These are phyloP conservation scores for Merluccius polli DNA, from an alignment of 2,797 vertebrate genomes.

Conservation along the genomic window DNA sequence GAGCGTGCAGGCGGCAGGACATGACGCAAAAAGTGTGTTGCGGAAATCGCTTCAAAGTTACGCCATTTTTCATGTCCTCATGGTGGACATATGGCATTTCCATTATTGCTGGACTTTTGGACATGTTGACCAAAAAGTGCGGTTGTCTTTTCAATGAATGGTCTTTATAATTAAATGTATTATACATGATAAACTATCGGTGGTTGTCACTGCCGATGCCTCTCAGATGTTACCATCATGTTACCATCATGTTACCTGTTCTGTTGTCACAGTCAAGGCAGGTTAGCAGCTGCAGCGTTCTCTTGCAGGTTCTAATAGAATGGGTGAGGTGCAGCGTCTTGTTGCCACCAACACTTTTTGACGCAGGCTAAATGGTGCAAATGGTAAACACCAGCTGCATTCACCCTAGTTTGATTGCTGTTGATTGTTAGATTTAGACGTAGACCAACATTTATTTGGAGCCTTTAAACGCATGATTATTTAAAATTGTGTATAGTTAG, in stretches of 20 bases:
- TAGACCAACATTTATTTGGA: background rate
- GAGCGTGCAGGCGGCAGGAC: too few species aligned
- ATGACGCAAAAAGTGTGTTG: too few species aligned
- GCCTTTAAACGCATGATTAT: background rate
- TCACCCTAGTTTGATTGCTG: background rate
- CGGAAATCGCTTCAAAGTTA: too few species aligned
- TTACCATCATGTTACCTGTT: background rate
- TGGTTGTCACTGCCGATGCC: background rate
- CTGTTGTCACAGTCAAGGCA: background rate
- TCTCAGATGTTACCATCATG: too few species aligned
- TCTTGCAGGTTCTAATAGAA: background rate
- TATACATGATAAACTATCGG: background rate
- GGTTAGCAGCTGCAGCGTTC: background rate
- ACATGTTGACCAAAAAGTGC: background rate
- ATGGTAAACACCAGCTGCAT: background rate
- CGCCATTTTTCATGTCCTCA: background rate
- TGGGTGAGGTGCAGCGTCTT: background rate
- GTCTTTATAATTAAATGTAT: background rate
- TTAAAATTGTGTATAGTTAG: background rate
- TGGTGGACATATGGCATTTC: background rate
- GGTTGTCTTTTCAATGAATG: background rate
- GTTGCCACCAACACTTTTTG: background rate
- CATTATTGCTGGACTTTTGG: background rate
- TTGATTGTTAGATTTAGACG: background rate
- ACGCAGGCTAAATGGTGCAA: background rate